Percentiles rank a stretch among this genome's conserved stretches.
phyloP scores from a whole-genome alignment of 2,113 vertebrate genomes.

The Mormoops blainvillei region DNA sequence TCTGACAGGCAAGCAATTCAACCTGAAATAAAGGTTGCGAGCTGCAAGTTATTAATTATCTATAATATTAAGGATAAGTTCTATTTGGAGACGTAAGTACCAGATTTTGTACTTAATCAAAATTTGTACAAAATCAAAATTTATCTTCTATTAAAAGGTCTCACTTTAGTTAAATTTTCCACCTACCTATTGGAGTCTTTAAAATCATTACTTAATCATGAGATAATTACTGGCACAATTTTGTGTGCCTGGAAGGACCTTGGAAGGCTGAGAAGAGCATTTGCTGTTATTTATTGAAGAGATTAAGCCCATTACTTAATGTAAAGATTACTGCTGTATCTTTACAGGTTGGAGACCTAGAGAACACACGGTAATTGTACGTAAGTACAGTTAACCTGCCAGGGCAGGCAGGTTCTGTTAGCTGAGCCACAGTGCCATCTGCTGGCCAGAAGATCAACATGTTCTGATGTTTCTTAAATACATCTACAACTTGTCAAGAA shows the following conservation, averaged over 20 bases:
- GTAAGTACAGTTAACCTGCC: background rate
- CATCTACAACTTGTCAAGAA: background rate
- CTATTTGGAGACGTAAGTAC: background rate
- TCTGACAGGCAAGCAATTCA: background rate
- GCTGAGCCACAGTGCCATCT: slow-evolving; percentile 42
- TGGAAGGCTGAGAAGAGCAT: background rate
- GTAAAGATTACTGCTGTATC: too few species aligned
- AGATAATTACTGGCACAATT: background rate
- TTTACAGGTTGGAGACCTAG: background rate
- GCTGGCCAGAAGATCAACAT: background rate
- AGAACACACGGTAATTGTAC: background rate
- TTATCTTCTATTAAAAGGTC: background rate
- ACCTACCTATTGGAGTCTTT: background rate
- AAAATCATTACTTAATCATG: background rate
- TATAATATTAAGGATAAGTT: background rate
- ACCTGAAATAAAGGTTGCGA: background rate
- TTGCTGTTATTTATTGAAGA: background rate
- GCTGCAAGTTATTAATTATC: background rate
- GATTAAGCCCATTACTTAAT: slow-evolving; percentile 3
- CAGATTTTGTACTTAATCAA: background rate
- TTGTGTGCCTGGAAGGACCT: background rate
- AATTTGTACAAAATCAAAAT: background rate
- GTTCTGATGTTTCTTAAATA: background rate
- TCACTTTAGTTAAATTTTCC: background rate
- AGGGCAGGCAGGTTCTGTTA: background rate